Evolutionary conservation across 2,888 invertebrate species (phyloP).

Genomic region (Limnephilus lunatus): DNA sequence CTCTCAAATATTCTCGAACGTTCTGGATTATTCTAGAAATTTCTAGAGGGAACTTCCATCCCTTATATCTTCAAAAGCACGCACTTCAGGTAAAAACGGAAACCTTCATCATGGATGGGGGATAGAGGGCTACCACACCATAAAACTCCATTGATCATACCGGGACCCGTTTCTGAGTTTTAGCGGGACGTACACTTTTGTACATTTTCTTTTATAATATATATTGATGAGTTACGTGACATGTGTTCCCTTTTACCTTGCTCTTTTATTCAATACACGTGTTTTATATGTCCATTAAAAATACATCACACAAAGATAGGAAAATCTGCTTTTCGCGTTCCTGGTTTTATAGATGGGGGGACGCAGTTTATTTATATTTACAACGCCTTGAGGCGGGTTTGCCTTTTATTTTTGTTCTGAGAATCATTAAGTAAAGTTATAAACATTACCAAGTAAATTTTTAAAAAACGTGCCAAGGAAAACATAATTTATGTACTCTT

Average conservation of each 20-base stretch:
- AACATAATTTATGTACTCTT: background rate
- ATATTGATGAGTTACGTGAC: background rate
- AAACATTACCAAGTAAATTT: background rate
- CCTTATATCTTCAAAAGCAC: no score
- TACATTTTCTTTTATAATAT: no score
- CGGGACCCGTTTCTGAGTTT: no score
- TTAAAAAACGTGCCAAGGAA: background rate
- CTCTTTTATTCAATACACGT: background rate
- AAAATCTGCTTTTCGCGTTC: slow-evolving; percentile 22
- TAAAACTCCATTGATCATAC: no score
- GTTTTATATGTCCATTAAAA: slow-evolving; percentile 14
- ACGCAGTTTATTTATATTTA: background rate
- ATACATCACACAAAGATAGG: slow-evolving; percentile 13
- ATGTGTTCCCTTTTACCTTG: background rate
- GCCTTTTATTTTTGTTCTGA: background rate
- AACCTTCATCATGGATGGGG: no score
- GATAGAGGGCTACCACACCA: no score
- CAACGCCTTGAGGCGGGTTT: background rate
- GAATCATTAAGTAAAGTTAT: background rate
- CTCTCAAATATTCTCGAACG: no score
- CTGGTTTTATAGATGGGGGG: background rate
- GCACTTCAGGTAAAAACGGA: no score
- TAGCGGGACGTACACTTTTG: no score
- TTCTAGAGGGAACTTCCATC: no score
- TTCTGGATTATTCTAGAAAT: no score